A percentile compares a stretch with the other conserved stretches of the same genome.
Conservation (phyloP, 2,113 vertebrate species). For the Hemicordylus capensis region DNA sequence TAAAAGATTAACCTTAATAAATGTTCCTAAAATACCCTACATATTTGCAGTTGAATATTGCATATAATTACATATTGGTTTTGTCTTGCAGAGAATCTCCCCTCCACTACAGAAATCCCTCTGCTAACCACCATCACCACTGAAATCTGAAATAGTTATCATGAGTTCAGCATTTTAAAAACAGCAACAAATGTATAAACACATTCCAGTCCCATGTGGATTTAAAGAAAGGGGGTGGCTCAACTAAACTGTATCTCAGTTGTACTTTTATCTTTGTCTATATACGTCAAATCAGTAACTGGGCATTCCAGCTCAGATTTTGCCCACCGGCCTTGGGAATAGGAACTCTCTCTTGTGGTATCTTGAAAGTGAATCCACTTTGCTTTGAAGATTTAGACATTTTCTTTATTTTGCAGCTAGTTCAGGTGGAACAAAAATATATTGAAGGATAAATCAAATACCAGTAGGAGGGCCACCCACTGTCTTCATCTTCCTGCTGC, state of each 20-base stretch:
- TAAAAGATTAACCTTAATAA: no score
- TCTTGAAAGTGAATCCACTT: slow-evolving; percentile 3
- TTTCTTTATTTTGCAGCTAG: slow-evolving; percentile 11
- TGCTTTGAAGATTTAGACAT: neutral
- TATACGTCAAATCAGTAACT: accelerated
- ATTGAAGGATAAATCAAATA: neutral
- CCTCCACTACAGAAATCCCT: no score
- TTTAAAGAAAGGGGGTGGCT: neutral
- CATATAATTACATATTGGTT: no score
- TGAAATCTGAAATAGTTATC: neutral
- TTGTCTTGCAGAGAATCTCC: no score
- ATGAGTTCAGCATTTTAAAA: slow-evolving; percentile 27
- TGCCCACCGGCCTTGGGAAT: slow-evolving; percentile 5
- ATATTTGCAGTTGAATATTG: no score
- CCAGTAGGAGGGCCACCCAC: neutral
- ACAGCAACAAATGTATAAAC: slow-evolving; percentile 37
- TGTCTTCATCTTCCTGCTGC: neutral
- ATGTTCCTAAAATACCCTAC: no score
- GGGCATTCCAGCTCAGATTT: neutral
- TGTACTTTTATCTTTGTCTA: neutral
- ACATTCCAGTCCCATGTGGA: neutral
- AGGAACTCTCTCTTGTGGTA: neutral
- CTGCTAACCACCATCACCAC: neutral
- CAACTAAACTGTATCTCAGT: accelerated
- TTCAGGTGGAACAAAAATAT: slow-evolving; percentile 32